Evolutionary conservation across 1,140 invertebrate species (phyloP).

Genomic region (Drosophila kurseongensis): DNA sequence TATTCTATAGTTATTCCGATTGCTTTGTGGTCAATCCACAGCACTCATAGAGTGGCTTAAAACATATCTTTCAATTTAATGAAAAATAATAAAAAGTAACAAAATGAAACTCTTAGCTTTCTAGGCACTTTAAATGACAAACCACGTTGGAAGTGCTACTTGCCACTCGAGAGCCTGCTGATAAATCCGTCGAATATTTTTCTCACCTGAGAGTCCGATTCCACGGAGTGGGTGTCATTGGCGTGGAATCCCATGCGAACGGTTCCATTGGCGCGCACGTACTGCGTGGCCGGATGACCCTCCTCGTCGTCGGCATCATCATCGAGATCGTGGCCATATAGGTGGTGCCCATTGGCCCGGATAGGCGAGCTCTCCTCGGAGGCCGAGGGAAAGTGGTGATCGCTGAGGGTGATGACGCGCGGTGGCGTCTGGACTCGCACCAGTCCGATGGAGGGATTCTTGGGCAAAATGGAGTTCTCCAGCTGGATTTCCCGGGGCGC

Average conservation of each 20-base stretch:
- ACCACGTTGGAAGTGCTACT: too few relatives aligned
- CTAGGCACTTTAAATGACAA: not conserved
- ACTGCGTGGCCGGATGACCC: constrained; percentile 61
- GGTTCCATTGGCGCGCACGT: constrained; percentile 73
- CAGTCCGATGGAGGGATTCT: constrained; percentile 88
- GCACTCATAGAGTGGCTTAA: too few relatives aligned
- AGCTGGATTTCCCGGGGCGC: constrained; percentile 93
- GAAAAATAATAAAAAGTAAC: too few relatives aligned
- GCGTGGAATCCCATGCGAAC: constrained; percentile 75
- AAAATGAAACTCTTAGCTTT: not conserved
- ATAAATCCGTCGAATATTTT: not conserved
- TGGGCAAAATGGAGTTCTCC: constrained; percentile 91
- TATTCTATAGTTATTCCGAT: too few relatives aligned
- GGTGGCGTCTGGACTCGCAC: constrained; percentile 92
- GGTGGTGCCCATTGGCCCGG: constrained; percentile 49
- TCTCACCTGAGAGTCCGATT: constrained; percentile 80
- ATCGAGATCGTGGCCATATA: constrained; percentile 54
- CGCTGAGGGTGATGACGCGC: constrained; percentile 91
- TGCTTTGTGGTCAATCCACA: not conserved
- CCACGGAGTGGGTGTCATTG: constrained; percentile 75
- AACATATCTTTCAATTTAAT: too few relatives aligned
- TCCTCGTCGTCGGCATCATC: constrained; percentile 68
- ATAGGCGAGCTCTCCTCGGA: constrained; percentile 86
- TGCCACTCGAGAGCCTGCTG: not conserved
- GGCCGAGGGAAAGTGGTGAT: constrained; percentile 91